Evolutionary conservation across 2,797 vertebrate species (phyloP), one percentile per base, ranked within the genome.

Genomic region (Enteromius viviparus): DNA sequence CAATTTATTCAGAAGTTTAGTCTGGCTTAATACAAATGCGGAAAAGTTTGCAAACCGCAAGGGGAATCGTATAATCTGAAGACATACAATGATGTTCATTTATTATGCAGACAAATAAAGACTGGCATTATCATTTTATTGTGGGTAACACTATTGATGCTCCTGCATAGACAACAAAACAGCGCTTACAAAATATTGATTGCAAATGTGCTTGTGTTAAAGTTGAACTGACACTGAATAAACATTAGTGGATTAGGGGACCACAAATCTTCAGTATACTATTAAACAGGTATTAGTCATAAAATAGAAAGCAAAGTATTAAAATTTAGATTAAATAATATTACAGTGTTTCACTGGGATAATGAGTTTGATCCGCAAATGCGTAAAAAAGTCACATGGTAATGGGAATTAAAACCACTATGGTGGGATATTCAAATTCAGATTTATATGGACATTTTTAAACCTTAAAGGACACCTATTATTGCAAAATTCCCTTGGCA

Each of bases 341-440:
- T 78, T 78, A 69, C 58, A 21, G 60, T 81, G 51, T 85, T 84
- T 87, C 70, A 66, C 72, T 77, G 45, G 71, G n/a, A 85, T 76
- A 65, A 83, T 83, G 58, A 88, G 86, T 82, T 80, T 64, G 9
- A 74, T 78, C 12, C 23, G 37, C 76, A 78, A 76, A 60, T 76
- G n/a, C 29, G 21, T 53, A 21, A 19, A 53, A 53, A 49, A 76
- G 3, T 32, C 19, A 83, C 75, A 85, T 85, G 66, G 23, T 87
- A 84, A 89, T 89, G 80, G 76, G 32, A 51, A 87, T 87, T 88
- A 80, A 81, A 84, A 85, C 68, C 74, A 78, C 78, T 84, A 81
- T 86, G 78, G 26, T 64, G 76, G 64, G 65, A 80, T 53, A 49
- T 83, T 70, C 60, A 62, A 49, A 87, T 87, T 81, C n/a, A 40